Conservation (phyloP, 2,888 invertebrate genomes). For the Ochropleura leucogaster region DNA sequence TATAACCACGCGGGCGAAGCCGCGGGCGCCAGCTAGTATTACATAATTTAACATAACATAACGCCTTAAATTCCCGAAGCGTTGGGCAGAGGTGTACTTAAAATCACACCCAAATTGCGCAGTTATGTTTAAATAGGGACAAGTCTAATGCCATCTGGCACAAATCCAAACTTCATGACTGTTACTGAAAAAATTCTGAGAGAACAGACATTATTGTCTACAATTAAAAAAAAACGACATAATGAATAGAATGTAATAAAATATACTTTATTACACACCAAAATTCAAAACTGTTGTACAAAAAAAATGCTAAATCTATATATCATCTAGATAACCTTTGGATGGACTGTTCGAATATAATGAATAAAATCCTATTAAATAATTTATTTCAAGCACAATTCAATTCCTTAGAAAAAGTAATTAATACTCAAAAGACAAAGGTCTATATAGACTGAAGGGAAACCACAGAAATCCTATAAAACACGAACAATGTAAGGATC, state of each 20-base stretch:
- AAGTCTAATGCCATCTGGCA: neutral
- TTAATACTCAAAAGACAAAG: constrained; percentile 4
- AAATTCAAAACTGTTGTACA: no score
- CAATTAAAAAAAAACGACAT: neutral
- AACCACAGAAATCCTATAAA: constrained; percentile 19
- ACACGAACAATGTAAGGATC: neutral
- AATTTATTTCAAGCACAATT: neutral
- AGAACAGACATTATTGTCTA: neutral
- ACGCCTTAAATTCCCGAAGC: neutral
- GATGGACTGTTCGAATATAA: no score
- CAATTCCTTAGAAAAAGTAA: neutral
- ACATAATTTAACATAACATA: neutral
- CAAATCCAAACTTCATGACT: neutral
- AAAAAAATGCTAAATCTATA: no score
- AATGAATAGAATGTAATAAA: no score
- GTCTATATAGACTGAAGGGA: constrained; percentile 11
- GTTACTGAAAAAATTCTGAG: neutral
- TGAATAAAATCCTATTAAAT: neutral
- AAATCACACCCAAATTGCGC: neutral
- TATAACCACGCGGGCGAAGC: no score
- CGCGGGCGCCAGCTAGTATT: neutral
- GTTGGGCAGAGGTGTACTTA: neutral
- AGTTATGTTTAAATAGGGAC: neutral
- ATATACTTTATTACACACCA: no score
- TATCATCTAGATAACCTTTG: no score